Percentiles rank a stretch among this genome's conserved stretches.
phyloP scores from a whole-genome alignment of 2,888 invertebrate genomes.

The Syritta pipiens region DNA sequence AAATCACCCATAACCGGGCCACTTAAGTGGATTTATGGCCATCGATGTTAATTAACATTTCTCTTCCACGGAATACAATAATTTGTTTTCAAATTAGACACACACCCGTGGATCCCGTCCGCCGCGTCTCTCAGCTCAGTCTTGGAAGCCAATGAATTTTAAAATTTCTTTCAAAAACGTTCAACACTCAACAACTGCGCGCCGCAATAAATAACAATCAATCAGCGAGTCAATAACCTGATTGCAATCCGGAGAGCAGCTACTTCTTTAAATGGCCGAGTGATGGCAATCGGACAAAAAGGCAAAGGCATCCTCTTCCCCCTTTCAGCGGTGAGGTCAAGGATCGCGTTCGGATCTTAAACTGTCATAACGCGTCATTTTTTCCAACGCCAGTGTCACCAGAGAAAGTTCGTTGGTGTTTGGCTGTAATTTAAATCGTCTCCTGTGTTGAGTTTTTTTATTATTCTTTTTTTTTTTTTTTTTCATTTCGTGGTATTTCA shows the following conservation, averaged over 20 bases:
- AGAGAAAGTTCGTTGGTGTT: background rate
- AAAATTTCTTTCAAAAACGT: conserved; percentile 22
- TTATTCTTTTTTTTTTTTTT: too few relatives aligned
- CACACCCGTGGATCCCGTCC: too few relatives aligned
- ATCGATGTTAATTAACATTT: conserved; percentile 9
- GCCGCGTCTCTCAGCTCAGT: too few relatives aligned
- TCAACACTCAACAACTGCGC: conserved; percentile 7
- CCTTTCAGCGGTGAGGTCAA: conserved; percentile 42
- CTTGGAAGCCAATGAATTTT: background rate
- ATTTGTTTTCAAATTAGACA: conserved; percentile 31
- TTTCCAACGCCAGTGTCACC: background rate
- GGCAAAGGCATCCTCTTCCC: too few relatives aligned
- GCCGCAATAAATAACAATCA: conserved; percentile 43
- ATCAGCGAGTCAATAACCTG: conserved; percentile 57
- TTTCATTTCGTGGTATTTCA: conserved; percentile 39
- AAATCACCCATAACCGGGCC: conserved; percentile 20
- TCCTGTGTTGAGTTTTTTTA: too few relatives aligned
- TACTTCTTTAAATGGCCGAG: conserved; percentile 1
- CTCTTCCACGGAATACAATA: conserved; percentile 9
- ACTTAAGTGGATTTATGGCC: conserved; percentile 33
- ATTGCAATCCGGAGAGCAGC: background rate
- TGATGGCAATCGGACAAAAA: conserved; percentile 38
- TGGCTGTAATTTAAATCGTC: too few relatives aligned
- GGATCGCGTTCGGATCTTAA: conserved; percentile 42
- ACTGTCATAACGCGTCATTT: conserved; percentile 12